Evolutionary conservation across 2,888 invertebrate genomes (phyloP), one percentile per base, ranked within the genome.

Genomic region (Pterostichus madidus): DNA sequence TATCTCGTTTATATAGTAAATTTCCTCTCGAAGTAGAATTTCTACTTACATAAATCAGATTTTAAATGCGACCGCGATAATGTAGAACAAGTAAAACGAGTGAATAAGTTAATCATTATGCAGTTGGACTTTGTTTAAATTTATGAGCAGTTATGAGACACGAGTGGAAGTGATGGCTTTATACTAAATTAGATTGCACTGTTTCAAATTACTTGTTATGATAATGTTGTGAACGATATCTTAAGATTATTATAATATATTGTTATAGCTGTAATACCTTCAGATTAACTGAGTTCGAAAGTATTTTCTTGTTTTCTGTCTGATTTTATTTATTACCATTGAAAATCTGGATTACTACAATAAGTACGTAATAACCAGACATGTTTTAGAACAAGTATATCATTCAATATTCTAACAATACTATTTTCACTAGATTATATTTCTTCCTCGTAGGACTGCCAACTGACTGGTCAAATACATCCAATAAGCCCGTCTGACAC

Each of bases 31-130:
- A 46, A 46, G 46, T 7, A 10, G 11, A 49, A 5, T 49, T 49
- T 49, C 49, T 49, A 13, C 5, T 39, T 49, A n/a, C 49, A 49
- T 49, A 49, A 49, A 49, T 49, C 49, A 49, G 49, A 11, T 49
- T 49, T 49, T 49, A 49, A 49, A 49, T 49, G 49, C 49, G 49
- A 13, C n/a, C 49, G 49, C 49, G 49, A 49, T 49, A 49, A 49
- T 49, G 49, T 49, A 49, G 49, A 49, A 49, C 49, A 49, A 49
- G 49, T 49, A 49, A n/a, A 49, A 49, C 49, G 49, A n/a, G 49
- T 49, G n/a, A 2, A 49, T 49, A 49, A 49, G 49, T n/a, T 49
- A 49, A 2, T 49, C 49, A 49, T 49, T 49, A n/a, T 49, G 49
- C 49, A 49, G 49, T 49, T 49, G 49, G 49, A 49, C 49, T 49